phyloP scores from a whole-genome alignment of 2,797 vertebrate genomes.

The Danio aesculapii region DNA sequence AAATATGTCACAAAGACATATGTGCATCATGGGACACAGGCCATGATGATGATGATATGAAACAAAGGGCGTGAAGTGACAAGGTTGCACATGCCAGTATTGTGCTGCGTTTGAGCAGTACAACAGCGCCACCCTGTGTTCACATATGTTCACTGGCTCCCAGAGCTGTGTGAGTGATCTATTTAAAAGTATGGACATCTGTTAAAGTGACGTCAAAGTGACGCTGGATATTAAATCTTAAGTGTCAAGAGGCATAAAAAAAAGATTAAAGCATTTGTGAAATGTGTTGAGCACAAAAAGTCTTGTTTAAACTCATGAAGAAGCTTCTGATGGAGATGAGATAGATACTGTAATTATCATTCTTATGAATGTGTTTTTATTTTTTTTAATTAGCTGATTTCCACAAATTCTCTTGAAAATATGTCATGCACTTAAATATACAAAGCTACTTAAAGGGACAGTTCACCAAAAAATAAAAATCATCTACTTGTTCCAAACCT shows the following conservation, averaged over 20 bases:
- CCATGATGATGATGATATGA: constrained; percentile 4
- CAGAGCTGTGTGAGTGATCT: not conserved
- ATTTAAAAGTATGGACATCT: not conserved
- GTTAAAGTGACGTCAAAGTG: constrained; percentile 27
- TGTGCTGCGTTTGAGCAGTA: not conserved
- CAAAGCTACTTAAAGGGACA: no score
- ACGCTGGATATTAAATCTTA: not conserved
- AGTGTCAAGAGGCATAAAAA: not conserved
- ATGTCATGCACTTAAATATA: no score
- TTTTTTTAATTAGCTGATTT: no score
- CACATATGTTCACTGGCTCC: not conserved
- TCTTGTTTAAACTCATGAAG: not conserved
- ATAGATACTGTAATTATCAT: no score
- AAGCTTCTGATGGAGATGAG: not conserved
- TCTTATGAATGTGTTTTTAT: no score
- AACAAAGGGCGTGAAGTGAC: constrained; percentile 36
- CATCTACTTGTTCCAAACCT: no score
- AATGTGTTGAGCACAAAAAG: not conserved
- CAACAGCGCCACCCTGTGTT: constrained; percentile 49
- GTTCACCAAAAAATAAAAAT: no score
- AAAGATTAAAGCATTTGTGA: not conserved
- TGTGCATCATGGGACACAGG: constrained; percentile 18
- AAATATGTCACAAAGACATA: not conserved
- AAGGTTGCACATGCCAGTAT: not conserved
- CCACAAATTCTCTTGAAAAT: no score